These are phyloP conservation scores for Sipha maydis DNA, from an alignment of 2,888 invertebrate species.

Conservation along the genomic window DNA sequence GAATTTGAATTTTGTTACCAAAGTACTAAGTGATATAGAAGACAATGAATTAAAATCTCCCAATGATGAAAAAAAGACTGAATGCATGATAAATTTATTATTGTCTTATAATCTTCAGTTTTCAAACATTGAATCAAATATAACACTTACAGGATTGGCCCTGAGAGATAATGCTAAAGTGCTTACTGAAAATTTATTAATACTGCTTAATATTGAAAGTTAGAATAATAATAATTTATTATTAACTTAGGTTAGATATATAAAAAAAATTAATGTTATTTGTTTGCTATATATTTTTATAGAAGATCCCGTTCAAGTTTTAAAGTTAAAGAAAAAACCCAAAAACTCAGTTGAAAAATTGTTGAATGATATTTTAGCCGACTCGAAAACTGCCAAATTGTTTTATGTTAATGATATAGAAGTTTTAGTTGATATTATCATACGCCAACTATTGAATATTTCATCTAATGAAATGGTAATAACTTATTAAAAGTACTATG, in stretches of 20 bases:
- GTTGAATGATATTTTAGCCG: conserved; percentile 85
- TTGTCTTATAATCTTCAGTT: conserved; percentile 93
- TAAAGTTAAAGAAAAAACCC: conserved; percentile 83
- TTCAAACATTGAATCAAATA: conserved; percentile 65
- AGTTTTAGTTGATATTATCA: conserved; percentile 92
- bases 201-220: conserved; percentile 92
- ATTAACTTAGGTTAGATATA: not conserved
- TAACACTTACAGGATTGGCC: conserved; percentile 65
- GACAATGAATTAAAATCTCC: conserved; percentile 78
- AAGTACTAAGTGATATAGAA: conserved; percentile 85
- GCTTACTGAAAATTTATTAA: conserved; percentile 89
- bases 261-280: not conserved
- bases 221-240: conserved; percentile 64
- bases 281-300: conserved; percentile 64
- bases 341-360: conserved; percentile 89
- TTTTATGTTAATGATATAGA: conserved; percentile 96
- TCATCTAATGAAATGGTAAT: conserved; percentile 85
- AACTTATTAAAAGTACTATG: not conserved
- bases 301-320: conserved; percentile 89
- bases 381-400: conserved; percentile 81
- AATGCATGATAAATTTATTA: conserved; percentile 83
- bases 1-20: conserved; percentile 83
- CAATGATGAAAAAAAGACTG: conserved; percentile 85
- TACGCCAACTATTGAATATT: conserved; percentile 88
- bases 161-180: conserved; percentile 75